These are phyloP conservation scores for Dendrolimus pini DNA, from an alignment of 2,888 invertebrate genomes.

Conservation along the genomic window DNA sequence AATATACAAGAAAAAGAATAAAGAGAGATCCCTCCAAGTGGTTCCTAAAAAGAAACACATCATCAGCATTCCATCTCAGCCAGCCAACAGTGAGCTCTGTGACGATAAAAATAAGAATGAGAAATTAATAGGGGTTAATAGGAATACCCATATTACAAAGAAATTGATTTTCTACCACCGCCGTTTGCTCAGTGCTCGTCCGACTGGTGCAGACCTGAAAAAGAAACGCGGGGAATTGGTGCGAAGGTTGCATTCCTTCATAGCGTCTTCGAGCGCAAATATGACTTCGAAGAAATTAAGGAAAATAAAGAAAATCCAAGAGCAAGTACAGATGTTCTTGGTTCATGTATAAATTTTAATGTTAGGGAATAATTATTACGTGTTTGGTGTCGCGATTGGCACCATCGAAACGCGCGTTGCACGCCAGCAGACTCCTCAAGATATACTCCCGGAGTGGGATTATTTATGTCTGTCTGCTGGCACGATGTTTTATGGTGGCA, in stretches of 20 bases:
- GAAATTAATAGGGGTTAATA: slow-evolving; percentile 7
- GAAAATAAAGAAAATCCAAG: slow-evolving; percentile 44
- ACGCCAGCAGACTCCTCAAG: slow-evolving; percentile 24
- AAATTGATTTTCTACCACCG: slow-evolving; percentile 35
- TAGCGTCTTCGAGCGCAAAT: slow-evolving; percentile 30
- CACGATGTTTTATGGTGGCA: slow-evolving; percentile 45
- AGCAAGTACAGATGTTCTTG: slow-evolving; percentile 50
- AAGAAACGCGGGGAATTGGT: slow-evolving; percentile 33
- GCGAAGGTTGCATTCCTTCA: slow-evolving; percentile 34
- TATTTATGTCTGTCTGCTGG: slow-evolving; percentile 47
- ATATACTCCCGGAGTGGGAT: slow-evolving; percentile 24
- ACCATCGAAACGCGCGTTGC: slow-evolving; percentile 10
- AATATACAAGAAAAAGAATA: slow-evolving; percentile 25
- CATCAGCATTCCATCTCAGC: slow-evolving; percentile 27
- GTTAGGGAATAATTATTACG: slow-evolving; percentile 30
- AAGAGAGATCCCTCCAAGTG: slow-evolving; percentile 25
- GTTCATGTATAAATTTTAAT: slow-evolving; percentile 40
- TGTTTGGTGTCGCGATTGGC: slow-evolving; percentile 7
- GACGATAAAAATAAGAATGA: slow-evolving; percentile 4
- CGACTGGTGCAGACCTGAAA: slow-evolving; percentile 27
- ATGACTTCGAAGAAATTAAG: slow-evolving; percentile 38
- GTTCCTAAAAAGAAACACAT: slow-evolving; percentile 23
- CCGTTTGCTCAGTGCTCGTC: slow-evolving; percentile 28
- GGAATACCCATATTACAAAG: slow-evolving; percentile 18
- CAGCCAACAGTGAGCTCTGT: slow-evolving; percentile 5